phyloP scores from a whole-genome alignment of 1,140 invertebrate genomes.

The Monomorium pharaonis region DNA sequence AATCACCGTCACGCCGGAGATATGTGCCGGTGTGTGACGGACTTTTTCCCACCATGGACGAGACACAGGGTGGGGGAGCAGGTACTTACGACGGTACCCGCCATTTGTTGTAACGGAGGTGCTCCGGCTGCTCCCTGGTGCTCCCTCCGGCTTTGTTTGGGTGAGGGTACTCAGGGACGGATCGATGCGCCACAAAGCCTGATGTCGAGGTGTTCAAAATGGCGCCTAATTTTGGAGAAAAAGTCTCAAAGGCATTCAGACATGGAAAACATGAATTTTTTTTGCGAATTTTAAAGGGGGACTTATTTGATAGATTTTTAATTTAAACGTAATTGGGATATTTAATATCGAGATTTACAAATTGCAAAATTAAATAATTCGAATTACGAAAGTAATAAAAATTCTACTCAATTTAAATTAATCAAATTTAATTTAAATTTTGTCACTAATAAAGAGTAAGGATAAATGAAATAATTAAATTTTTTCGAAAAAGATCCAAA shows the following conservation, averaged over 20 bases:
- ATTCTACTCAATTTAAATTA: not conserved
- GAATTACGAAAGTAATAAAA: not conserved
- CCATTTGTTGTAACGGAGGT: slow-evolving; percentile 33
- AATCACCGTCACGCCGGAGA: slow-evolving; percentile 32
- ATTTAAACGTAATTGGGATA: not conserved
- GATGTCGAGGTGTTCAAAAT: not conserved
- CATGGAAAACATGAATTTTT: not conserved
- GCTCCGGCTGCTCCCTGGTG: slow-evolving; percentile 28
- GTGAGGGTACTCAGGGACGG: slow-evolving; percentile 10
- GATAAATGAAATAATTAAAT: not conserved
- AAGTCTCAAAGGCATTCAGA: not conserved
- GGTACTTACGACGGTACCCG: slow-evolving; percentile 47
- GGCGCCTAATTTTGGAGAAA: not conserved
- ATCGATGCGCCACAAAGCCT: not conserved
- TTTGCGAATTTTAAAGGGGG: not conserved
- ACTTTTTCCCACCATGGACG: slow-evolving; percentile 48
- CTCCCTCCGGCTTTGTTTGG: not conserved
- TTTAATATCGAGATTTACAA: not conserved
- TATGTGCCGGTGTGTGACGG: slow-evolving; percentile 32
- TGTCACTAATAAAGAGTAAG: not conserved
- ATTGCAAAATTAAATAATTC: not conserved
- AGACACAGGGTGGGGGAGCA: slow-evolving; percentile 15
- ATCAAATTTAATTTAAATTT: not conserved
- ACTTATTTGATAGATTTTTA: not conserved
- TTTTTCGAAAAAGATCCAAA: not conserved